Evolutionary conservation across 2,888 invertebrate genomes (phyloP).

Genomic region (Saturnia pavonia): DNA sequence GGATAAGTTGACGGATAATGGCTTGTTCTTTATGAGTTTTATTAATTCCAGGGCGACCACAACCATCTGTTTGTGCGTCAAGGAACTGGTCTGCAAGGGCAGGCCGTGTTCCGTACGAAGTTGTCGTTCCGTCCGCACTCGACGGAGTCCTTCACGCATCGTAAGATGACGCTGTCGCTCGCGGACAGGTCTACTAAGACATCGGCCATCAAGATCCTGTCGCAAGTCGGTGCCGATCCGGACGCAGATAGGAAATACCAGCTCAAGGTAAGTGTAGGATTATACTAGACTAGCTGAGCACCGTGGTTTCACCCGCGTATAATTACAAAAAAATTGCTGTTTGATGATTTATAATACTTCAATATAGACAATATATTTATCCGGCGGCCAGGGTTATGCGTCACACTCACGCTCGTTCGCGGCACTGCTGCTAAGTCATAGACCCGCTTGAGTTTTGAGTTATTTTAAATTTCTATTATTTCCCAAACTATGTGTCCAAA

Average conservation of each 20-base stretch:
- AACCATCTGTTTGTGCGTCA: slow-evolving; percentile 99
- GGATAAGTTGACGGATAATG: not conserved
- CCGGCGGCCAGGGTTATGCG: too few species aligned
- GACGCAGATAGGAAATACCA: slow-evolving; percentile 95
- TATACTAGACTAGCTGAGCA: not conserved
- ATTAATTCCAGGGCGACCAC: slow-evolving; percentile 89
- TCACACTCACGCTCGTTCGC: too few species aligned
- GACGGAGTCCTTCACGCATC: slow-evolving; percentile 98
- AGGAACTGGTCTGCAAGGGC: slow-evolving; percentile 98
- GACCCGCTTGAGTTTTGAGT: too few species aligned
- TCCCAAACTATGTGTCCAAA: too few species aligned
- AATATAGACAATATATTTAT: too few species aligned
- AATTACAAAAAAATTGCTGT: too few species aligned
- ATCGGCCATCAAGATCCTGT: slow-evolving; percentile 96
- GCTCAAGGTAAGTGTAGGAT: slow-evolving; percentile 85
- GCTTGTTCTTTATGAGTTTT: not conserved
- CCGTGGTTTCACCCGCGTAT: too few species aligned
- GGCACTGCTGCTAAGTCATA: too few species aligned
- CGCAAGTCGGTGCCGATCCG: slow-evolving; percentile 96
- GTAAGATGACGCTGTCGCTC: slow-evolving; percentile 98
- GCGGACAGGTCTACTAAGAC: slow-evolving; percentile 97
- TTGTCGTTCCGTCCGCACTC: slow-evolving; percentile 98
- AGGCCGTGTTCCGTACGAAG: slow-evolving; percentile 98
- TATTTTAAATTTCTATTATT: too few species aligned
- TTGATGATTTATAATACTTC: too few species aligned